Conservation (phyloP, 2,888 invertebrate genomes). For the Dendrolimus houi region DNA sequence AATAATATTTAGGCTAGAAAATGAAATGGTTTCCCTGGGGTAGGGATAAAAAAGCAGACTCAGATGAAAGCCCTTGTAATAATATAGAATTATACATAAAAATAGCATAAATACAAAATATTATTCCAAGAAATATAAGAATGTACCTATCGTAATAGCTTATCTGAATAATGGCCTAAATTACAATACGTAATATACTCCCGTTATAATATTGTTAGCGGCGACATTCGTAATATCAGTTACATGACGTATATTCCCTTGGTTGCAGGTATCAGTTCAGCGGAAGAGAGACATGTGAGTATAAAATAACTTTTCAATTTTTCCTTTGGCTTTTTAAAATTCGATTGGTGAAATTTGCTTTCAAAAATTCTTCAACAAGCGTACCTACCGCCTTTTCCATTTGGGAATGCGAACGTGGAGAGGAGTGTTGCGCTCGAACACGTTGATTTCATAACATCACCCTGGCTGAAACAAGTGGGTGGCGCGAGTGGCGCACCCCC, state of each 20-base stretch:
- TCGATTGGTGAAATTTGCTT: slow-evolving; percentile 49
- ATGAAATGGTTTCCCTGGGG: no score
- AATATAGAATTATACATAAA: no score
- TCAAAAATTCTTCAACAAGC: slow-evolving; percentile 56
- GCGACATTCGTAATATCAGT: no score
- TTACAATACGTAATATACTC: no score
- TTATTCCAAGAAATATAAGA: no score
- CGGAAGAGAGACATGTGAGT: slow-evolving; percentile 74
- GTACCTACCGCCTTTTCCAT: slow-evolving; percentile 59
- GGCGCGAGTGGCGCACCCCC: slow-evolving; percentile 60
- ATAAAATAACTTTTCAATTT: slow-evolving; percentile 48
- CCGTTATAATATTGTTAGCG: no score
- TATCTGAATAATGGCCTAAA: no score
- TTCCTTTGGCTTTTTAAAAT: slow-evolving; percentile 50
- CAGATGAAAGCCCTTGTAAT: no score
- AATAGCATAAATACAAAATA: no score
- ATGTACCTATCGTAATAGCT: no score
- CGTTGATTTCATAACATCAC: slow-evolving; percentile 75
- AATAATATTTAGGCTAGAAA: no score
- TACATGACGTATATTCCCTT: slow-evolving; percentile 10
- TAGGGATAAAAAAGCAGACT: no score
- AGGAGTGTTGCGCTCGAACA: slow-evolving; percentile 69
- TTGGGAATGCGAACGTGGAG: slow-evolving; percentile 57
- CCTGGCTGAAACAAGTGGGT: slow-evolving; percentile 70
- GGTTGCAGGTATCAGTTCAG: slow-evolving; percentile 71